A percentile compares a stretch with the other conserved stretches of the same genome.
Evolutionary conservation across 2,888 invertebrate genomes (phyloP).

Genomic region (Nymphalis polychloros): DNA sequence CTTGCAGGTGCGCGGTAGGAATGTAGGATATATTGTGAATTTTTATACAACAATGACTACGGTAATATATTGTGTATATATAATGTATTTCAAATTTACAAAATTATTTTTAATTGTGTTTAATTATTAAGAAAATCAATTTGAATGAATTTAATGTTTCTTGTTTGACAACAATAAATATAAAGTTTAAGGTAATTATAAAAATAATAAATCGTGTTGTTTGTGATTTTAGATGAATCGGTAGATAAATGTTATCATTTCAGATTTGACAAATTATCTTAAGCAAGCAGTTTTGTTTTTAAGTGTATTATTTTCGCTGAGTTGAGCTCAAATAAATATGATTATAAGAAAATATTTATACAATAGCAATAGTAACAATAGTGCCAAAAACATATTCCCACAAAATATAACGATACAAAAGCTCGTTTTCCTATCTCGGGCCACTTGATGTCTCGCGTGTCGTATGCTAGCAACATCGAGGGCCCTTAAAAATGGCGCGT

Average conservation of each 20-base stretch:
- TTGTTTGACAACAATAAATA: no score
- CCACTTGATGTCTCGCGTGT: constrained; percentile 68
- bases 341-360: constrained; percentile 25
- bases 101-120: no score
- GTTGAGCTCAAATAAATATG: not conserved
- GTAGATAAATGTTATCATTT: no score
- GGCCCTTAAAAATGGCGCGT: constrained; percentile 65
- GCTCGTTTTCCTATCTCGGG: constrained; percentile 48
- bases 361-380: constrained; percentile 23
- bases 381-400: constrained; percentile 39
- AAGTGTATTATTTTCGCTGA: not conserved
- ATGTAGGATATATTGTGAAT: not conserved
- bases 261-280: no score
- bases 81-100: no score
- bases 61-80: not conserved
- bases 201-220: no score
- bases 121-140: no score
- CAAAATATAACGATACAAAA: constrained; percentile 39
- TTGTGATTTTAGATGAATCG: no score
- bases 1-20: not conserved
- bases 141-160: no score
- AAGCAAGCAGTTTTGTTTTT: no score
- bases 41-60: not conserved
- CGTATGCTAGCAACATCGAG: constrained; percentile 71
- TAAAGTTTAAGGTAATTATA: no score